A percentile compares a stretch with the other conserved stretches of the same genome.
phyloP scores from a whole-genome alignment of 2,113 vertebrate genomes.

The Crotalus helleri region DNA sequence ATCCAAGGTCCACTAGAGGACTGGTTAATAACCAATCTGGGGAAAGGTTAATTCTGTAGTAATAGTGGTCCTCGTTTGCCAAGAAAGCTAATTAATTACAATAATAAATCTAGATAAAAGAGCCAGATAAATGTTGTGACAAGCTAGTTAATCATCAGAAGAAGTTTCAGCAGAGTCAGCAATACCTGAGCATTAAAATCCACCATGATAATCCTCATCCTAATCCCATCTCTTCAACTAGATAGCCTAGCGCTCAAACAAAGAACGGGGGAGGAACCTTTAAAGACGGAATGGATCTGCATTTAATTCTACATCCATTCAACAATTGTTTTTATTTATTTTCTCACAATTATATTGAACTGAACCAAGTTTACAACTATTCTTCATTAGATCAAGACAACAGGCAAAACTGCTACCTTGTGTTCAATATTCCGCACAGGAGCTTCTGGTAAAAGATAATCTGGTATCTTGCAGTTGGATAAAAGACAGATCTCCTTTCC shows the following conservation, averaged over 20 bases:
- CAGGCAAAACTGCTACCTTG: background rate
- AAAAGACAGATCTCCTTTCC: background rate
- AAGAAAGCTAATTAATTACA: constrained; percentile 53
- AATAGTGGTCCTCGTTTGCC: constrained; percentile 13
- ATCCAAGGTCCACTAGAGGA: constrained; percentile 12
- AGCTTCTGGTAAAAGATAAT: background rate
- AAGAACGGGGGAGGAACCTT: background rate
- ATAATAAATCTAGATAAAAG: constrained; percentile 56
- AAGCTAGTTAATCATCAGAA: constrained; percentile 59
- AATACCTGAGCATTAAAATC: background rate
- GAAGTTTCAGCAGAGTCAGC: constrained; percentile 55
- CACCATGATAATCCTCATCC: background rate
- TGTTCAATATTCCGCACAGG: background rate
- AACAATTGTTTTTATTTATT: background rate
- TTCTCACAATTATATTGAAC: background rate
- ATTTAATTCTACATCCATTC: background rate
- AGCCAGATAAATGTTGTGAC: constrained; percentile 37
- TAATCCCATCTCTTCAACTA: background rate
- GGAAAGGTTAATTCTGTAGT: constrained; percentile 54
- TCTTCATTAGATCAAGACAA: background rate
- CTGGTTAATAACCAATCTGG: constrained; percentile 57
- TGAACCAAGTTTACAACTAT: background rate
- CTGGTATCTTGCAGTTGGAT: too few species aligned
- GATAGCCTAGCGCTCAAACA: too few species aligned
- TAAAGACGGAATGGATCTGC: background rate